Conservation (phyloP, 2,888 invertebrate genomes). For the Parnassius smintheus region DNA sequence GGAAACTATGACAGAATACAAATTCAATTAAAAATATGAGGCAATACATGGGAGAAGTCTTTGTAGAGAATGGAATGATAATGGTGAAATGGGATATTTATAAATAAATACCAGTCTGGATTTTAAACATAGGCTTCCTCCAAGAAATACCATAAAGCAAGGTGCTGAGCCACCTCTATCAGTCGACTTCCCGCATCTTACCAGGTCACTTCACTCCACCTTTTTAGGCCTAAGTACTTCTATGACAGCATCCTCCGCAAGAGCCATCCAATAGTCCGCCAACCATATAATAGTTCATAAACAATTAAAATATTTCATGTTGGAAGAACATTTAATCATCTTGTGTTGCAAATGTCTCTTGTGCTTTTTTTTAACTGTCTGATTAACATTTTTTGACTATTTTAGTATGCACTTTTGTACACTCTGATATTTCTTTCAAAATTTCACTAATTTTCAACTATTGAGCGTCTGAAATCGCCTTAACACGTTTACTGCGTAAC, state of each 20-base stretch:
- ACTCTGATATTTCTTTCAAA: constrained; percentile 50
- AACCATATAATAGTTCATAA: constrained; percentile 94
- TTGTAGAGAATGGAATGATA: too few relatives aligned
- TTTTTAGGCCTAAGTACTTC: constrained; percentile 84
- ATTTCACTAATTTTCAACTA: constrained; percentile 64
- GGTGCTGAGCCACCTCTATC: too few relatives aligned
- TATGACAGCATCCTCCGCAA: constrained; percentile 93
- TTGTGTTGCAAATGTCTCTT: constrained; percentile 43
- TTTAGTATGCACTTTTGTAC: constrained; percentile 37
- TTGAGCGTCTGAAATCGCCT: constrained; percentile 70
- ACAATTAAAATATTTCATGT: constrained; percentile 93
- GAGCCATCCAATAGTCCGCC: constrained; percentile 92
- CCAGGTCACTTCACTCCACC: constrained; percentile 67
- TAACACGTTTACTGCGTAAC: too few relatives aligned
- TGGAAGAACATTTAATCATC: constrained; percentile 83
- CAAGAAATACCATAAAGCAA: too few relatives aligned
- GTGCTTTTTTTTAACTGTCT: constrained; percentile 35
- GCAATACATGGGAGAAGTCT: too few relatives aligned
- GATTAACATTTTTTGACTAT: constrained; percentile 49
- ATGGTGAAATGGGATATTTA: too few relatives aligned
- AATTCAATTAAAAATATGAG: too few relatives aligned
- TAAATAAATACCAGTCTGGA: too few relatives aligned
- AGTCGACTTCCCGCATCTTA: too few relatives aligned
- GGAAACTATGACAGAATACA: too few relatives aligned
- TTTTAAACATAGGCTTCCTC: too few relatives aligned